phyloP scores from a whole-genome alignment of 2,113 vertebrate species.

The Mustela nigripes region DNA sequence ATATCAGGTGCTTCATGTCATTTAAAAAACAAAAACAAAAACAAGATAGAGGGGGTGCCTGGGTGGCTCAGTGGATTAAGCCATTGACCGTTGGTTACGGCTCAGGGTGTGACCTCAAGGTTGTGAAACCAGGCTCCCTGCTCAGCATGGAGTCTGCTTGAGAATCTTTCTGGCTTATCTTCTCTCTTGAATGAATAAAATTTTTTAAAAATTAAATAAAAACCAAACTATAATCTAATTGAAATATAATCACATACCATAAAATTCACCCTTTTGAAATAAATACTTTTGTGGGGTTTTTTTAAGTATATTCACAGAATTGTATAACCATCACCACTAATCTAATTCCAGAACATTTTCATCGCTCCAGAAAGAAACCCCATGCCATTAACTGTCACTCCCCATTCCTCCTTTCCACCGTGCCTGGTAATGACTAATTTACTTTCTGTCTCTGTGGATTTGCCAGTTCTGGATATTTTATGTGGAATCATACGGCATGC shows the following conservation, averaged over 20 bases:
- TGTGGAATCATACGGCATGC: background rate
- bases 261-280: background rate
- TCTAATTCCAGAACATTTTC: background rate
- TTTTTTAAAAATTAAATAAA: too few species aligned
- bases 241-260: background rate
- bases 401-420: background rate
- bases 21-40: background rate
- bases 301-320: background rate
- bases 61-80: too few species aligned
- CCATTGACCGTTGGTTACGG: too few species aligned
- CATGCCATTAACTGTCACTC: background rate
- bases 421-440: background rate
- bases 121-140: too few species aligned
- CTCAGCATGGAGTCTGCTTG: too few species aligned
- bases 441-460: background rate
- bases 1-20: background rate
- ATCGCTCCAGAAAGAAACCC: background rate
- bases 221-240: background rate
- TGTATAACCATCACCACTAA: background rate
- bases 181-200: too few species aligned
- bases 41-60: too few species aligned
- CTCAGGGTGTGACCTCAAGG: too few species aligned
- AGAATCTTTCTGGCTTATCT: too few species aligned
- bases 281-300: background rate
- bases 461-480: background rate